Evolutionary conservation across 2,113 vertebrate species (phyloP).

Genomic region (Gadus chalcogrammus): DNA sequence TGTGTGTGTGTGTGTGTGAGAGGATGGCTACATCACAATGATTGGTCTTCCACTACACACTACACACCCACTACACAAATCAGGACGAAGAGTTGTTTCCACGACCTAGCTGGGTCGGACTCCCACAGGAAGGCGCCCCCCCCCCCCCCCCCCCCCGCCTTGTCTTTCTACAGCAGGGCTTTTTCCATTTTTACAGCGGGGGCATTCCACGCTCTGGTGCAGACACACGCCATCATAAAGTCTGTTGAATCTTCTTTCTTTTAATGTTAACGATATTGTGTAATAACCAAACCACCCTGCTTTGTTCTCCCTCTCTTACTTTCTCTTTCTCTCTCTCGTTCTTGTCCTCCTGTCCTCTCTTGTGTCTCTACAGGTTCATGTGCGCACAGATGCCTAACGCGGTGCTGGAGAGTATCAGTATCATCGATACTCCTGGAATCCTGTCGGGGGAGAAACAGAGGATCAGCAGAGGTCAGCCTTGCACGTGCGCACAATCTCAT

Average conservation of each 20-base stretch:
- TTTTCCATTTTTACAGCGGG: not conserved
- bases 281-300: conserved; percentile 31
- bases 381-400: conserved; percentile 89
- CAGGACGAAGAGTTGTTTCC: not conserved
- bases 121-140: conserved; percentile 1
- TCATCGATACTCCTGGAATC: conserved; percentile 92
- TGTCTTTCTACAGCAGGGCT: not conserved
- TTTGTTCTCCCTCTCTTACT: conserved; percentile 5
- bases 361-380: conserved; percentile 77
- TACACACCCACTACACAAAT: too few relatives aligned
- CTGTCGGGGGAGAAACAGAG: conserved; percentile 80
- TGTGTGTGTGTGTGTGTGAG: too few relatives aligned
- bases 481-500: not conserved
- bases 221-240: not conserved
- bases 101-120: not conserved
- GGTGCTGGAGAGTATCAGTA: conserved; percentile 90
- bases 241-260: conserved; percentile 33
- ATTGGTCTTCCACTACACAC: not conserved
- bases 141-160: not conserved
- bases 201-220: too few relatives aligned
- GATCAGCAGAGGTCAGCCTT: conserved; percentile 81
- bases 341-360: not conserved
- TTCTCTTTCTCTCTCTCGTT: not conserved
- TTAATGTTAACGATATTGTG: too few relatives aligned
- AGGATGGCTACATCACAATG: too few relatives aligned